phyloP scores from a whole-genome alignment of 1,140 invertebrate genomes.

The Zaprionus ornatus region DNA sequence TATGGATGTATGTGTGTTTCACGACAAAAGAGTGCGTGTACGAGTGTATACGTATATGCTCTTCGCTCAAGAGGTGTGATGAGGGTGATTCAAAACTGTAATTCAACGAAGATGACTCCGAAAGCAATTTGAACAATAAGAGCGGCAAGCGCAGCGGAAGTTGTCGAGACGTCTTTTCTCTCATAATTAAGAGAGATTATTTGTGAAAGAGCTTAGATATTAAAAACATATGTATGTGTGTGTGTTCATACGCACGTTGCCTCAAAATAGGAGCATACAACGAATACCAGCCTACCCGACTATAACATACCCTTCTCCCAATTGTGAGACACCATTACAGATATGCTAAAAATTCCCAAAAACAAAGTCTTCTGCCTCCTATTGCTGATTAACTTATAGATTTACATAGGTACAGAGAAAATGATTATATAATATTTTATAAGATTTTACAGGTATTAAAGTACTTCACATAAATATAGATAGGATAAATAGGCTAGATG shows the following conservation, averaged over 20 bases:
- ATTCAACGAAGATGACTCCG: slow-evolving; percentile 57
- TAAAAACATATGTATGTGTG: slow-evolving; percentile 6
- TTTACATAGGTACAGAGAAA: too few species aligned
- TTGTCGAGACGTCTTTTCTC: slow-evolving; percentile 65
- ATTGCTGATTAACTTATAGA: too few species aligned
- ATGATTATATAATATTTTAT: too few species aligned
- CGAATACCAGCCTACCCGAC: too few species aligned
- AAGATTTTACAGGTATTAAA: too few species aligned
- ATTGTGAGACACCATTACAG: too few species aligned
- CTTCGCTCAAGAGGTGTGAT: slow-evolving; percentile 47
- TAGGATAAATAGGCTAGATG: too few species aligned
- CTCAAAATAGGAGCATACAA: too few species aligned
- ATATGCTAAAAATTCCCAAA: too few species aligned
- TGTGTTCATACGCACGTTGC: too few species aligned
- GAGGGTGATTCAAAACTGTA: slow-evolving; percentile 61
- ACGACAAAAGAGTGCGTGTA: slow-evolving; percentile 1
- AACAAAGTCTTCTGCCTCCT: too few species aligned
- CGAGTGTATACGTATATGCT: slow-evolving; percentile 2
- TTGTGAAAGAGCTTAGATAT: slow-evolving; percentile 38
- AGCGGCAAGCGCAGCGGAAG: slow-evolving; percentile 57
- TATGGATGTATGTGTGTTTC: not conserved
- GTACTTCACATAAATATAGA: too few species aligned
- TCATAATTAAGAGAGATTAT: slow-evolving; percentile 69
- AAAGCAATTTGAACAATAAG: slow-evolving; percentile 59
- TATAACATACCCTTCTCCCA: not conserved